Base-by-base conservation (phyloP, 2,888 invertebrate genomes). In the Apoda limacodes region DNA sequence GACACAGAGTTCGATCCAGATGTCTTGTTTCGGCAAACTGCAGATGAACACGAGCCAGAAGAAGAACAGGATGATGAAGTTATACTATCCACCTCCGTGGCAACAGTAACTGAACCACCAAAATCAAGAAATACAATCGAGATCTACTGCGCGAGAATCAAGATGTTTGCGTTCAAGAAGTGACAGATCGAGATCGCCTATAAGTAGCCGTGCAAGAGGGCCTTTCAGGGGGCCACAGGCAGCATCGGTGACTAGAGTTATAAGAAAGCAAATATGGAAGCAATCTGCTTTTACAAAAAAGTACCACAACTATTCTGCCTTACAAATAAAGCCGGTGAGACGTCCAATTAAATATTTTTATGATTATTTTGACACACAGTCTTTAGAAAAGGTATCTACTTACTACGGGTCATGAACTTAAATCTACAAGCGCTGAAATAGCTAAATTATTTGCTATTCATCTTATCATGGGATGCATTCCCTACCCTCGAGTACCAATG, bases 361-460 rank as follows among this genome's bases (percentile, higher is more conserved):
- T n/a, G n/a, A n/a, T n/a, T n/a, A n/a, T n/a, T n/a, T n/a, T n/a
- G n/a, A n/a, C n/a, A n/a, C n/a, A n/a, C n/a, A n/a, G n/a, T n/a
- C n/a, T n/a, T n/a, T n/a, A n/a, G n/a, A n/a, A n/a, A n/a, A n/a
- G n/a, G n/a, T 25, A 36, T 31, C 25, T 39, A 22, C 37, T 37
- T 22, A 35, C 31, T 29, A 37, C 35, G 5, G 42, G 37, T 15
- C 22, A 17, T 26, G 35, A 28, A 26, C 30, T 38, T n/a, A n/a
- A n/a, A n/a, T n/a, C n/a, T n/a, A n/a, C n/a, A n/a, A n/a, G n/a
- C n/a, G n/a, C n/a, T n/a, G n/a, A 38, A 41, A 21, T n/a, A n/a
- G n/a, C n/a, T n/a, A n/a, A n/a, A n/a, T n/a, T n/a, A n/a, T n/a
- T n/a, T n/a, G n/a, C n/a, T n/a, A n/a, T n/a, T n/a, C n/a, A n/a